Conservation (phyloP, 2,888 invertebrate genomes). For the Sicus ferrugineus region DNA sequence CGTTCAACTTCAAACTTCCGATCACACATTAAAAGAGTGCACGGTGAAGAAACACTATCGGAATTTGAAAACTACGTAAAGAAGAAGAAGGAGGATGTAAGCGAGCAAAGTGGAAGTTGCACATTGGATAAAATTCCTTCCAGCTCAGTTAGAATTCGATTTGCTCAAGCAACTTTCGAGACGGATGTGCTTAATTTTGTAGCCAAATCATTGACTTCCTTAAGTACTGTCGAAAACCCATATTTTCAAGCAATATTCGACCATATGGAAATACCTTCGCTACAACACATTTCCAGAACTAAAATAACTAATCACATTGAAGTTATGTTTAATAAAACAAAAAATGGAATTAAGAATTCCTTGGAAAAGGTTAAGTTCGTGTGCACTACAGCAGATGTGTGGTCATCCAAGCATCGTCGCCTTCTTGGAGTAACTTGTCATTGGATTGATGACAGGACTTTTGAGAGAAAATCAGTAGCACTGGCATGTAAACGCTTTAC, state of each 20-base stretch:
- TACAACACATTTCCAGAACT: not conserved
- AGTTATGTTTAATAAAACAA: not conserved
- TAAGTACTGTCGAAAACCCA: too few relatives aligned
- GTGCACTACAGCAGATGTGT: not conserved
- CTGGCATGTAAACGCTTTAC: too few relatives aligned
- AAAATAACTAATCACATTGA: not conserved
- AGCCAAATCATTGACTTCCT: too few relatives aligned
- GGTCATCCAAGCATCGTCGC: not conserved
- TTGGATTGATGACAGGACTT: not conserved
- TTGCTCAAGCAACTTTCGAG: not conserved
- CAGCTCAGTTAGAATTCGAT: not conserved
- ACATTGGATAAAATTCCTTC: not conserved
- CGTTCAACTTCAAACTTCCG: too few relatives aligned
- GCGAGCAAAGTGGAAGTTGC: too few relatives aligned
- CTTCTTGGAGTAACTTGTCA: not conserved
- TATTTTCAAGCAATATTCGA: too few relatives aligned
- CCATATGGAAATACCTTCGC: not conserved
- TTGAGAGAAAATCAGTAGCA: not conserved
- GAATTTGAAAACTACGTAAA: too few relatives aligned
- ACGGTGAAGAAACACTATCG: too few relatives aligned
- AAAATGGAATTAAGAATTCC: not conserved
- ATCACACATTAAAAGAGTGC: too few relatives aligned
- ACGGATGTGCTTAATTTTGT: not conserved
- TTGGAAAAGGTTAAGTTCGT: not conserved
- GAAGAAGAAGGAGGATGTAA: too few relatives aligned